Evolutionary conservation across 2,113 vertebrate species (phyloP), one percentile per base, ranked within the genome.

Genomic region (Hemiprocne comata): DNA sequence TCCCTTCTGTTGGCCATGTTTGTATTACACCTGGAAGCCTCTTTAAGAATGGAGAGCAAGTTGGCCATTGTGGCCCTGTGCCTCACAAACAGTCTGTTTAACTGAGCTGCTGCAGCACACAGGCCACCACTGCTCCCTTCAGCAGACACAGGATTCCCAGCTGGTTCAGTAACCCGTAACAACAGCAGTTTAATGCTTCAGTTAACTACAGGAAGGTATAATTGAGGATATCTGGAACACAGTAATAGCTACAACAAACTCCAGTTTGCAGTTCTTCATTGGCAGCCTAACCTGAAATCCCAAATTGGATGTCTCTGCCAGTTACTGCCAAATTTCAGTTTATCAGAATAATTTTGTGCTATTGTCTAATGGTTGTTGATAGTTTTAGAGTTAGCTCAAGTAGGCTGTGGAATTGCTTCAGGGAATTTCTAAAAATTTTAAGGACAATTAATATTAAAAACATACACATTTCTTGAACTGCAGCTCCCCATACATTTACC

Each of bases 81-180:
- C 72, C 34, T 55, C 1, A 1, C 7, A 1, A 0, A 0, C 33
- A 38, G 3, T 19, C 1, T 8, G 16, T 71, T 87, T 33, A 33
- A 44, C 0, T 19, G 44, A 93, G 81, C 42, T 0, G 1, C 40
- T 17, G 51, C 33, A 71, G 77, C 46, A 23, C 33, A 7, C 10
- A 13, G 48, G n/a, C 42, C 40, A 11, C n/a, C 0, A 1, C 69
- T 18, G 6, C 5, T 85, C 42, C 67, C 34, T 53, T 55, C 69
- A 28, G 81, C 40, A 57, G 8, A 38, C 26, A 28, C 7, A 42
- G 62, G 4, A 18, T 13, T 76, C 80, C 57, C 25, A 10, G 17
- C 10, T 69, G 51, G 51, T 60, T 64, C 55, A 51, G 6, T 4
- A 48, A 64, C 26, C 23, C 4, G 0, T 4, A 26, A 40, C 1